Conservation (phyloP, 2,797 vertebrate species). For the Microctenopoma steveboyesi region DNA sequence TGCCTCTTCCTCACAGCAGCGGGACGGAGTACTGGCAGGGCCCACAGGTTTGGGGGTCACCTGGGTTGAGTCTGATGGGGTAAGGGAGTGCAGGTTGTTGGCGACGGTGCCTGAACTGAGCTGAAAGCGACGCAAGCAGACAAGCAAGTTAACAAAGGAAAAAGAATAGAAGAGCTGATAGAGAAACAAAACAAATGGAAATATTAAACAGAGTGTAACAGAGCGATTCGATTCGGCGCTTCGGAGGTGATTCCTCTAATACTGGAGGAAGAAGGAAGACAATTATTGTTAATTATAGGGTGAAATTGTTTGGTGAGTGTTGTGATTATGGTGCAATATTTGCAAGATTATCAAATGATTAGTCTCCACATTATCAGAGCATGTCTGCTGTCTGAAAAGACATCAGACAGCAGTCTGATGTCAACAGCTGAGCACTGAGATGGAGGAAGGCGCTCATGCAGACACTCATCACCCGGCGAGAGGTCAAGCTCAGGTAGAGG, state of each 20-base stretch:
- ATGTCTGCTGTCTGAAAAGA: conserved; percentile 66
- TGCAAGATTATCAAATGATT: conserved; percentile 92
- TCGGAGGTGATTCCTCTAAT: conserved; percentile 88
- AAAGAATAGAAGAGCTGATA: conserved; percentile 63
- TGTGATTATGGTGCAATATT: conserved; percentile 90
- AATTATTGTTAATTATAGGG: conserved; percentile 94
- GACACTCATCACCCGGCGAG: conserved; percentile 45
- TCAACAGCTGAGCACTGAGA: conserved; percentile 32
- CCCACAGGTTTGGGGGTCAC: conserved; percentile 84
- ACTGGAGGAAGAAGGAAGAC: conserved; percentile 86
- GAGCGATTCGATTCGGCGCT: conserved; percentile 87
- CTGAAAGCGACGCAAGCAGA: conserved; percentile 70
- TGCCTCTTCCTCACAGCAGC: conserved; percentile 86
- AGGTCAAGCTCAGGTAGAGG: conserved; percentile 38
- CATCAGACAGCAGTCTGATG: conserved; percentile 38
- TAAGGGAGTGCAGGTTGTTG: conserved; percentile 86
- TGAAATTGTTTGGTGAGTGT: conserved; percentile 94
- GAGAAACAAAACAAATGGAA: conserved; percentile 58
- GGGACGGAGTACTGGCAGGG: conserved; percentile 83
- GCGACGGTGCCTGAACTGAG: conserved; percentile 83
- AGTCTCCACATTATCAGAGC: conserved; percentile 84
- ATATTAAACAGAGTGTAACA: conserved; percentile 84
- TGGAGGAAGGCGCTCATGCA: neutral
- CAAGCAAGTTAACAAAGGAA: conserved; percentile 45
- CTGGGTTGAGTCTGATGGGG: conserved; percentile 86